These are phyloP conservation scores for Numenius phaeopus DNA, from an alignment of 2,797 vertebrate species.

Conservation along the genomic window DNA sequence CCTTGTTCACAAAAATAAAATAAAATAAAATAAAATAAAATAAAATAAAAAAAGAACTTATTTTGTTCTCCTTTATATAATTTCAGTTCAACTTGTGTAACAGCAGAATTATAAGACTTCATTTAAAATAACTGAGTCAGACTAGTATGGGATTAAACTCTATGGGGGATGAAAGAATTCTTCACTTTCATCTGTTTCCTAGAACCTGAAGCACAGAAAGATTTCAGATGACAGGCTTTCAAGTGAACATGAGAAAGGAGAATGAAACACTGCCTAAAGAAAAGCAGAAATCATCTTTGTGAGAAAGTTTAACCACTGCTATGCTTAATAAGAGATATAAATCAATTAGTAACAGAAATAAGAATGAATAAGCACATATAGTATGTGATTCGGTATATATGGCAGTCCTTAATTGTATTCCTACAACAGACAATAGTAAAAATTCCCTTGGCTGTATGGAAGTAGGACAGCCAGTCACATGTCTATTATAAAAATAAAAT, in stretches of 20 bases:
- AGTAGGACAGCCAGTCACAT: not conserved
- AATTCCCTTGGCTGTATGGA: not conserved
- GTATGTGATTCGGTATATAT: not conserved
- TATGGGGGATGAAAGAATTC: constrained; percentile 42
- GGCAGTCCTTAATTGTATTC: not conserved
- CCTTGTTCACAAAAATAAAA: not conserved
- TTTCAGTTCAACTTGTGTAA: constrained; percentile 4
- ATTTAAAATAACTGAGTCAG: constrained; percentile 64
- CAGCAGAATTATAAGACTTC: constrained; percentile 26
- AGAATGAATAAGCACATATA: not conserved
- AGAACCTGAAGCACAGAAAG: constrained; percentile 61
- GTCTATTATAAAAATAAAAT: not conserved
- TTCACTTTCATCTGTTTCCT: constrained; percentile 65
- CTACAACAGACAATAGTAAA: not conserved
- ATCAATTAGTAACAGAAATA: not conserved
- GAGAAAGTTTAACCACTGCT: constrained; percentile 25
- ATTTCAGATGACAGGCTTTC: constrained; percentile 67
- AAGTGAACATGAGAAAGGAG: constrained; percentile 58
- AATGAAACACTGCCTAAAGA: constrained; percentile 55
- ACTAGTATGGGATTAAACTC: constrained; percentile 34
- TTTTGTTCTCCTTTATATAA: not conserved
- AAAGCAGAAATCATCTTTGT: constrained; percentile 41
- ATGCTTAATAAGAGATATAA: not conserved
- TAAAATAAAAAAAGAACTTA: not conserved
- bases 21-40: not conserved